These are phyloP conservation scores for Xyrichtys novacula DNA, from an alignment of 2,797 vertebrate species.

Conservation along the genomic window DNA sequence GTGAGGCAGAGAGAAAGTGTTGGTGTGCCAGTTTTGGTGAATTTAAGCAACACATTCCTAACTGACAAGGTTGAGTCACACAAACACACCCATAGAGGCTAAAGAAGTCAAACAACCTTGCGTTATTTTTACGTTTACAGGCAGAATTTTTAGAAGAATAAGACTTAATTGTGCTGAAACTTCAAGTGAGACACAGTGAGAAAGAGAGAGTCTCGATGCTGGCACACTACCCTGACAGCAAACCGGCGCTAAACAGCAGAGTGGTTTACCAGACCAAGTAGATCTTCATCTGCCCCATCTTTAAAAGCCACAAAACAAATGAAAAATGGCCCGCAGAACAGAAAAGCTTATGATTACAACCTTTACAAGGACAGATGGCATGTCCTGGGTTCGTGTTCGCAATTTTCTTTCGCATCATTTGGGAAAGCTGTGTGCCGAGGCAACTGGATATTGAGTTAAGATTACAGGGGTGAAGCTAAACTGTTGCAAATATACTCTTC, in stretches of 20 bases:
- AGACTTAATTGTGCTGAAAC: slow-evolving; percentile 11
- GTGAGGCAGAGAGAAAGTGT: slow-evolving; percentile 16
- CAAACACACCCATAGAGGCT: slow-evolving; percentile 17
- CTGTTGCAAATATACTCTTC: slow-evolving; percentile 43
- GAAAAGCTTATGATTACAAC: slow-evolving; percentile 82
- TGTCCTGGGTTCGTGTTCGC: slow-evolving; percentile 67
- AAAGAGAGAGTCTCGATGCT: slow-evolving; percentile 32
- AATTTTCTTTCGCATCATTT: slow-evolving; percentile 71
- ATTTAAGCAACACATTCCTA: slow-evolving; percentile 37
- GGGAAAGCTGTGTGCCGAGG: slow-evolving; percentile 48
- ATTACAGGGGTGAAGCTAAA: slow-evolving; percentile 72
- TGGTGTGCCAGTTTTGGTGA: slow-evolving; percentile 4
- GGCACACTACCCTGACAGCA: slow-evolving; percentile 51
- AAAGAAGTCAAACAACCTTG: not conserved
- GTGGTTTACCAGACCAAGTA: slow-evolving; percentile 71
- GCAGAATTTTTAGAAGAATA: not conserved
- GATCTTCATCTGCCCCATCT: slow-evolving; percentile 66
- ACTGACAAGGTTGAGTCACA: slow-evolving; percentile 27
- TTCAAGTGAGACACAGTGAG: slow-evolving; percentile 17
- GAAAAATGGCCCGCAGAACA: slow-evolving; percentile 76
- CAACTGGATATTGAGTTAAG: slow-evolving; percentile 64
- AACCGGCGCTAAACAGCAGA: slow-evolving; percentile 59
- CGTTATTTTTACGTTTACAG: not conserved
- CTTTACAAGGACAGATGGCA: slow-evolving; percentile 73
- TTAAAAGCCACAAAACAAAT: slow-evolving; percentile 82